Evolutionary conservation across 2,797 vertebrate species (phyloP).

Genomic region (Tauraco hartlaubi): DNA sequence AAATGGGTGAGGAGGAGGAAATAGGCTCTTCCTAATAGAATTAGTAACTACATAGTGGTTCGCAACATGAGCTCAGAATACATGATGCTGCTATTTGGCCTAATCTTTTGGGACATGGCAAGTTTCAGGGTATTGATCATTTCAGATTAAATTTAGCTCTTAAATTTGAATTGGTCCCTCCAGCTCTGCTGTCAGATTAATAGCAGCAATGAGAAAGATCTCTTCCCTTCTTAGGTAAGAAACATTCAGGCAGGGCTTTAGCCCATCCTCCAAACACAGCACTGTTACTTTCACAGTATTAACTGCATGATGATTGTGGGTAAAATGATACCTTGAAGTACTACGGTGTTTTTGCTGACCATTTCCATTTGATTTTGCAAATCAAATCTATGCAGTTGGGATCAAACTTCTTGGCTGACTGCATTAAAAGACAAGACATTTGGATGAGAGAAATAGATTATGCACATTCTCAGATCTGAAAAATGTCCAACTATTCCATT

Average conservation of each 20-base stretch:
- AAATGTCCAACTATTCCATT: not conserved
- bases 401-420: not conserved
- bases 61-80: conserved; percentile 21
- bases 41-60: not conserved
- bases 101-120: conserved; percentile 61
- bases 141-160: conserved; percentile 69
- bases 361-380: not conserved
- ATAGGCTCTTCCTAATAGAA: not conserved
- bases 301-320: not conserved
- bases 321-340: not conserved
- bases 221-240: conserved; percentile 52
- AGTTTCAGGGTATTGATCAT: conserved; percentile 70
- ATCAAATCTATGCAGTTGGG: accelerated
- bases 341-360: not conserved
- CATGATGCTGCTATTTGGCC: not conserved
- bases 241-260: not conserved
- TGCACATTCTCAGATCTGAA: not conserved
- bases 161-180: conserved; percentile 61
- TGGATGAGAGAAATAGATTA: not conserved
- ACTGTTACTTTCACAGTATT: not conserved
- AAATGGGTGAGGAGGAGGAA: not conserved
- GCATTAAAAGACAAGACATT: not conserved
- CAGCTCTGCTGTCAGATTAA: conserved; percentile 66
- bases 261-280: not conserved
- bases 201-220: conserved; percentile 43